Base-by-base conservation (phyloP, 1,140 invertebrate species). In the Drosophila arawakana region DNA sequence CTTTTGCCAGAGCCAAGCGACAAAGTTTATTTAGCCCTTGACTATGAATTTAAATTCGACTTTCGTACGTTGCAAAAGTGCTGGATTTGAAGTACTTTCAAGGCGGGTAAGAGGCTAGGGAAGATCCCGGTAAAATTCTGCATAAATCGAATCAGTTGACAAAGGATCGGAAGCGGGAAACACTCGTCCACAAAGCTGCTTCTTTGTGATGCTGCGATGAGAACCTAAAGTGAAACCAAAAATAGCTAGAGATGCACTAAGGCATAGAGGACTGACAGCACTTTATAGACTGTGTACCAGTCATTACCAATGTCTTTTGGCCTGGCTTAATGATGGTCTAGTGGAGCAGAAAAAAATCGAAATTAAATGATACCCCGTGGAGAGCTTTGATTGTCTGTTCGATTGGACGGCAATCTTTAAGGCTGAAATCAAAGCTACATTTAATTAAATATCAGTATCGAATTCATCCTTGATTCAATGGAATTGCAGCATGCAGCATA, bases 11-110 rank as follows among this genome's bases (percentile, higher is more conserved):
- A n/a, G 65, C 41, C 43, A 49, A 21, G 83, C 68, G 62, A 66
- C 80, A 88, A 88, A 80, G 83, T 86, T 86, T 86, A 83, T 83
- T 86, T 80, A 86, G 84, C 76, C 73, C 83, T 86, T 82, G 83
- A 86, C 83, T 86, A 88, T 73, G 55, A 86, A 69, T 86, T 88
- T 77, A 62, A 78, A 76, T 72, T 72, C 59, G 39, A 66, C 47
- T 39, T 41, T 35, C 41, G 67, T 71, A 41, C 49, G 54, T 50
- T 13, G 37, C 65, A 60, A 41, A 66, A 80, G 70, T 75, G 76
- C 47, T 52, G 61, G 73, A 76, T 73, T 63, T 71, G 66, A 71
- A 76, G 66, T 61, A 63, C 10, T 11, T 8, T 35, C 30, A 39
- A 35, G 11, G 47, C 37, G 39, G 47, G 34, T n/a, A 8, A 25